Evolutionary conservation across 2,888 invertebrate species (phyloP), one percentile per base, ranked within the genome.

Genomic region (Euproctis similis): DNA sequence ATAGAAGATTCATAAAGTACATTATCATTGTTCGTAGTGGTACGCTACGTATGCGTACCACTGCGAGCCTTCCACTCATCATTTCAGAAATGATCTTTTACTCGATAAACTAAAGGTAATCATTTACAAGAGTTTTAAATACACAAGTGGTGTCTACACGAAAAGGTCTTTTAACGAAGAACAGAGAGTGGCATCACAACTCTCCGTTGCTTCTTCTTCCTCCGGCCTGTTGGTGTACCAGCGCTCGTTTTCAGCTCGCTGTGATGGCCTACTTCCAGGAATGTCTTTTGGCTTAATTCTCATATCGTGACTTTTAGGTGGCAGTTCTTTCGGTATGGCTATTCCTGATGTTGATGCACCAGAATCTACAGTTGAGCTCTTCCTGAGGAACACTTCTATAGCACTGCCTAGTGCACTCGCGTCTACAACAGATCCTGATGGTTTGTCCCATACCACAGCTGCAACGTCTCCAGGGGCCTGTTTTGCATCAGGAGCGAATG

Each of bases 121-220:
- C 63, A 63, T 73, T 68, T 76, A 73, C 74, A 76, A 68, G 72
- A 65, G 50, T 42, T 46, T 54, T 56, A 56, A 73, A 67, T 60
- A 51, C 61, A 61, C 54, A 44, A 31, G 28, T 36, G 37, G 58
- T 50, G 59, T 55, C 88, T 94, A 94, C 63, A 93, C 94, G 69
- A 94, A 94, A 28, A 94, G 88, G 75, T 94, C 94, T 74, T 94
- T 94, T 28, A 94, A 80, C 24, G 94, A 92, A 42, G 93, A 90
- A 78, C 94, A 94, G 47, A 94, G 87, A 14, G 92, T 91, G 21
- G 92, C 90, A 54, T 94, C 94, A 74, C 93, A 93, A 12, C 90
- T 86, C 49, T 92, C 92, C 32, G 87, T 71, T 14, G 89, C 87
- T 31, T 91, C 90, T 18, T 91, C 92, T 36, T 91, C 92, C 33